Base-by-base conservation (phyloP, 2,797 vertebrate genomes). In the Meriones psammophilus region DNA sequence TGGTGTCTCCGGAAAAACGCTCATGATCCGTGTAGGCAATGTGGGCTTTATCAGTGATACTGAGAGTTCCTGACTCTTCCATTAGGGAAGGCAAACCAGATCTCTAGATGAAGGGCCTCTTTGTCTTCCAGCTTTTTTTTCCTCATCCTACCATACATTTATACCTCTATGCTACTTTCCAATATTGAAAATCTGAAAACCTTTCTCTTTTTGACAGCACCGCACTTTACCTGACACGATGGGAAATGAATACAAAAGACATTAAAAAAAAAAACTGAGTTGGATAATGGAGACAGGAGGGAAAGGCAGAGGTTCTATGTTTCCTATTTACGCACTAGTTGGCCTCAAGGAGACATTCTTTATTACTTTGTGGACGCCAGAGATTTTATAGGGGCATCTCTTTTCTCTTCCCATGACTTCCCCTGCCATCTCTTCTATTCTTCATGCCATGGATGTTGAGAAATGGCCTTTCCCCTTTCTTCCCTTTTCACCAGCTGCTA, bases 131-230 rank as follows among this genome's bases (percentile, higher is more conserved):
- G 54, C 3, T 54, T n/a, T 42, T 39, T 13, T 15, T 14, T 58
- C 58, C 50, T 56, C 50, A 30, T 12, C 26, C 20, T 39, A 18
- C 54, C 26, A 60, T 39, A 4, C 4, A 24, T 30, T 74, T 60
- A 42, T 69, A 54, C n/a, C n/a, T 42, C 56, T 88, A 2, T 4
- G 42, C 9, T 39, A 36, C 26, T 68, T 89, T 74, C 18, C 50
- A 64, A 62, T 68, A 73, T 90, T 73, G 50, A 58, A 88, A 84
- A 28, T 39, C 14, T 20, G 24, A 33, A 78, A 39, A 56, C 66
- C 10, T 81, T 26, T 96, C 46, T 86, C 73, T 90, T 33, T 85
- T 66, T 92, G 30, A 91, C 12, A 92, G 13, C 62, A 50, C 15
- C 26, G 6, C 17, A 46, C 26, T 33, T 42, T 85, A 36, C 22